Evolutionary conservation across 2,797 vertebrate species (phyloP).

Genomic region (Lepus oiostolus): DNA sequence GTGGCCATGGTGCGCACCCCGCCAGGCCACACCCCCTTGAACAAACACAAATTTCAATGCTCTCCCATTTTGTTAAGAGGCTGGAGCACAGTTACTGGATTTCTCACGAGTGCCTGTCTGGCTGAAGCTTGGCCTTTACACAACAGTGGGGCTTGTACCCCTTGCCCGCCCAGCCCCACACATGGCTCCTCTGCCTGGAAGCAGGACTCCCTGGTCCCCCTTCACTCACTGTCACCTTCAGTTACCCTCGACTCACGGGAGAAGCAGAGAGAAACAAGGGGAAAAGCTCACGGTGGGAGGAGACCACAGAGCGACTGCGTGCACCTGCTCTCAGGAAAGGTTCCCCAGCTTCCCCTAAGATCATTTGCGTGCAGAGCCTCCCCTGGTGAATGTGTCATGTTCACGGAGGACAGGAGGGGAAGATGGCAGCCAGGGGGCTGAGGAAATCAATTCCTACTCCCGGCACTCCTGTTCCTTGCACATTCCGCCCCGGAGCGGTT

Average conservation of each 20-base stretch:
- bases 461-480: neutral
- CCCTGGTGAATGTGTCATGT: neutral
- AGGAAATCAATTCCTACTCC: neutral
- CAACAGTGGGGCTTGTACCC: rapidly evolving
- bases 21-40: neutral
- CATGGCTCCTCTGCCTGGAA: neutral
- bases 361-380: neutral
- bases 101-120: neutral
- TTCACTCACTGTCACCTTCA: neutral
- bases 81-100: neutral
- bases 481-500: neutral
- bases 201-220: neutral
- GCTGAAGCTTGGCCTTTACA: neutral
- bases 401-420: neutral
- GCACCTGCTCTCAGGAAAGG: neutral
- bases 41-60: neutral
- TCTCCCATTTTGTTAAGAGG: neutral
- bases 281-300: neutral
- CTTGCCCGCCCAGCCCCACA: neutral
- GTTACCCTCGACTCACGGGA: neutral
- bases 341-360: neutral
- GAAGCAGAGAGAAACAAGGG: neutral
- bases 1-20: too few relatives aligned
- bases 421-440: neutral
- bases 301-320: neutral